Evolutionary conservation across 2,888 invertebrate species (phyloP), one percentile per base, ranked within the genome.

Genomic region (Ashinkailepas kermadecensis): DNA sequence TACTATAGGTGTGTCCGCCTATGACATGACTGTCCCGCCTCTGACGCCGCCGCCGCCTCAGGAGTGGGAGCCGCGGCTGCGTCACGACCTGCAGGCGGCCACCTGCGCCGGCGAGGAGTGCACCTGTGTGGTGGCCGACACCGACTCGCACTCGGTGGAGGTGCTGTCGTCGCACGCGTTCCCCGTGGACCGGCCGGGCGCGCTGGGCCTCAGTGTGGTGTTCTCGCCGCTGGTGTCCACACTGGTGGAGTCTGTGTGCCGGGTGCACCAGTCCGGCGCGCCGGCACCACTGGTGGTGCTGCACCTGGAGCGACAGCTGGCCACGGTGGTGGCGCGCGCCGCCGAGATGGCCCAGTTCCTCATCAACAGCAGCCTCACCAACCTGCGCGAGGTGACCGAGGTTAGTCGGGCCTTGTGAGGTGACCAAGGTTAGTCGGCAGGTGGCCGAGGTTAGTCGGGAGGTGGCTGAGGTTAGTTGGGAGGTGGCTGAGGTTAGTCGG

Each of bases 141-240:
- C 23, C 23, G 65, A 65, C 65, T 8, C 65, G 18, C 18, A 13
- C 67, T 23, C 67, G 11, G 67, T 67, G n/a, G 23, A 70, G 39
- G 70, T 70, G 70, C 70, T 70, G 39, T 70, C 70, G 25, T 70
- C 70, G 7, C 70, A 70, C 70, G 70, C 70, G 25, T 70, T 70
- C 70, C 39, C 39, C 23, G 70, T 70, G 70, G 25, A 39, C 7
- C 39, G 39, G 12, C 11, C 39, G 12, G 70, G 70, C 39, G 70
- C 15, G 6, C 25, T 15, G 8, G 70, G 70, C n/a, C 70, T 70
- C 4, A 9, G 13, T 1, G 70, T 70, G 39, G 39, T 70, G 13
- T 70, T 70, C 39, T 11, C 70, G 11, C 70, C 70, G 70, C 70
- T 70, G 39, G 39, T 70, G 23, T 70, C 70, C 4, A 13, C 70